Base-by-base conservation (phyloP, 2,797 vertebrate genomes). In the Bradypus variegatus region DNA sequence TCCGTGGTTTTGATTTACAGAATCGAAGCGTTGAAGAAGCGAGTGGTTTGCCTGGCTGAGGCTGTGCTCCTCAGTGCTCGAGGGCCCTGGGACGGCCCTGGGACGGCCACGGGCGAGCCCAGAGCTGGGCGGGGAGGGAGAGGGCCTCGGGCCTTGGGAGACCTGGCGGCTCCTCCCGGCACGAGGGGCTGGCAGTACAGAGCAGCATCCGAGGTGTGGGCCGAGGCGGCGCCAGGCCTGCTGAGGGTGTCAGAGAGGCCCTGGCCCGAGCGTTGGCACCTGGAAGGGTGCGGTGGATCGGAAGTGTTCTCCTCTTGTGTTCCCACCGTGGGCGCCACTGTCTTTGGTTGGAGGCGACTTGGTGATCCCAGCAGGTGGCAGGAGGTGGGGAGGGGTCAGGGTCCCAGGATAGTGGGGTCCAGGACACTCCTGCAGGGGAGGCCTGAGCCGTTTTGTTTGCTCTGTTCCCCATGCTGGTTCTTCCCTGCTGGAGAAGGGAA, bases 11-110 rank as follows among this genome's bases (percentile, higher is more conserved):
- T 36, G 1, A 45, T 27, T 38, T 33, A 36, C 64, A 88, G 53
- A 50, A 9, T 41, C 8, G 4, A 3, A 8, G 14, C 1, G 8
- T 48, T n/a, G 50, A 18, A 64, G 86, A 79, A 45, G 45, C 7
- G 55, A 48, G n/a, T 1, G 6, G 5, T 12, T 0, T 29, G 9
- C 25, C 53, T 25, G 1, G 11, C 69, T 3, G 14, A 45, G 29
- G n/a, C 86, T 8, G 8, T 31, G 55, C 21, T 33, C 58, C 21
- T 27, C 14, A 21, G 9, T 13, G 2, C 38, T 50, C 14, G 1
- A n/a, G 29, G 38, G 41, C 65, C 21, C 58, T 58, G 58, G 58
- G 21, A n/a, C n/a, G n/a, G n/a, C n/a, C n/a, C n/a, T n/a, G n/a
- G n/a, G n/a, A n/a, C 58, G 72, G 25, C 2, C 15, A 27, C 38